Percentiles rank a stretch among this genome's conserved stretches.
Evolutionary conservation across 2,888 invertebrate species (phyloP).

Genomic region (Diarsia brunnea): DNA sequence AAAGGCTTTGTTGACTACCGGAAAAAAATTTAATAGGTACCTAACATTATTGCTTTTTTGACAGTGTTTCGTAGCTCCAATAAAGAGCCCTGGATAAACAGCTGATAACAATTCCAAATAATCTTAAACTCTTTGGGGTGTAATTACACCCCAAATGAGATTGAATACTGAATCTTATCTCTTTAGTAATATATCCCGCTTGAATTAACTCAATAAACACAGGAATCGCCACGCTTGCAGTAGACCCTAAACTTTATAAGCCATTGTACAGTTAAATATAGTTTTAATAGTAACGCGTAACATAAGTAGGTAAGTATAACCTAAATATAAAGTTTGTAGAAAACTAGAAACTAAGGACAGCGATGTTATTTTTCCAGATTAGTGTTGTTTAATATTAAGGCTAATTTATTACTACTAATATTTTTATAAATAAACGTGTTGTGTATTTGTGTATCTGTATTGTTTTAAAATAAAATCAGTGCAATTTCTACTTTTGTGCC

Average conservation of each 20-base stretch:
- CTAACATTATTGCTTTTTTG: neutral
- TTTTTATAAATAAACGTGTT: constrained; percentile 87
- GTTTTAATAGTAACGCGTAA: constrained; percentile 26
- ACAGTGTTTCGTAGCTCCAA: neutral
- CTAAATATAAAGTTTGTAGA: constrained; percentile 52
- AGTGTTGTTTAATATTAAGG: constrained; percentile 72
- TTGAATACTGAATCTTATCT: neutral
- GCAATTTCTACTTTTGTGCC: constrained; percentile 56
- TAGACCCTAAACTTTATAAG: constrained; percentile 28
- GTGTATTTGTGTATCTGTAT: constrained; percentile 82
- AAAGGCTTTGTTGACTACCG: neutral
- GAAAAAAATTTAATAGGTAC: neutral
- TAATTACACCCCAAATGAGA: neutral
- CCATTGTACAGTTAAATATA: constrained; percentile 57
- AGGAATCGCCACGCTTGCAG: constrained; percentile 42
- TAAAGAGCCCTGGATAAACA: neutral
- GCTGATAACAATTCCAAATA: too few species aligned
- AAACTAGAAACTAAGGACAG: constrained; percentile 59
- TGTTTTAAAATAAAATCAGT: constrained; percentile 75
- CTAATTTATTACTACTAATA: constrained; percentile 74
- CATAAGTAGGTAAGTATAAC: constrained; percentile 21
- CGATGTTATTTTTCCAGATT: constrained; percentile 79
- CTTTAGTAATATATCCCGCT: neutral
- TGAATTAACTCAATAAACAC: neutral
- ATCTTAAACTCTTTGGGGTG: neutral